These are phyloP conservation scores for Cyprinus carpio DNA, from an alignment of 2,113 vertebrate genomes.

Conservation along the genomic window DNA sequence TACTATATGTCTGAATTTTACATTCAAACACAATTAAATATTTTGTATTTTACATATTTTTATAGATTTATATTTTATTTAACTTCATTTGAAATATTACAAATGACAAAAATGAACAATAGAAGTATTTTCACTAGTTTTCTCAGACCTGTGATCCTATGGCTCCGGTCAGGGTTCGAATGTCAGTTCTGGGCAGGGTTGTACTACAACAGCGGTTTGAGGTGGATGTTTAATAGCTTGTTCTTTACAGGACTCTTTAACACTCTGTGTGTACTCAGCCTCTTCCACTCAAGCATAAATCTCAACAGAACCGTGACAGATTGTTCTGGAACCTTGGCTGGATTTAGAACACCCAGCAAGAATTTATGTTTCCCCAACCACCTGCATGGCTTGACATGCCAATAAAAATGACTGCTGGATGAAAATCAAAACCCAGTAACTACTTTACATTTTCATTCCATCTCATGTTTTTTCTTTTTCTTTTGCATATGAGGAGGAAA, in stretches of 20 bases:
- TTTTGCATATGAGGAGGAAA: conserved; percentile 5
- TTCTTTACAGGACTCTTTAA: conserved; percentile 39
- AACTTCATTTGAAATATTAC: no score
- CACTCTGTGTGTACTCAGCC: conserved; percentile 16
- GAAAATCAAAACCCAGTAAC: conserved; percentile 30
- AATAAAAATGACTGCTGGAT: conserved; percentile 29
- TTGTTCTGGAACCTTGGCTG: conserved; percentile 33
- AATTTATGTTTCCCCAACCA: conserved; percentile 27
- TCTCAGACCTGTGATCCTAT: neutral
- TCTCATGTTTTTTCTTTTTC: neutral
- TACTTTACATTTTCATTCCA: conserved; percentile 7
- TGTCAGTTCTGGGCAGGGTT: neutral
- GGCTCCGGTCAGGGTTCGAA: neutral
- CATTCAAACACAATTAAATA: no score
- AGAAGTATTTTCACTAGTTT: neutral
- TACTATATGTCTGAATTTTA: no score
- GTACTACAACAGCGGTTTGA: neutral
- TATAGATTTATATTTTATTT: no score
- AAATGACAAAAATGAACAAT: no score
- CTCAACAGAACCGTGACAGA: conserved; percentile 36
- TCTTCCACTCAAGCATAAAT: conserved; percentile 26
- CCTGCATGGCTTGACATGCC: conserved; percentile 21
- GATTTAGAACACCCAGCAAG: conserved; percentile 22
- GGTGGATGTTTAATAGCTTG: conserved; percentile 11
- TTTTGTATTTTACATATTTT: no score